Evolutionary conservation across 2,888 invertebrate genomes (phyloP).

Genomic region (Odontomyia ornata): DNA sequence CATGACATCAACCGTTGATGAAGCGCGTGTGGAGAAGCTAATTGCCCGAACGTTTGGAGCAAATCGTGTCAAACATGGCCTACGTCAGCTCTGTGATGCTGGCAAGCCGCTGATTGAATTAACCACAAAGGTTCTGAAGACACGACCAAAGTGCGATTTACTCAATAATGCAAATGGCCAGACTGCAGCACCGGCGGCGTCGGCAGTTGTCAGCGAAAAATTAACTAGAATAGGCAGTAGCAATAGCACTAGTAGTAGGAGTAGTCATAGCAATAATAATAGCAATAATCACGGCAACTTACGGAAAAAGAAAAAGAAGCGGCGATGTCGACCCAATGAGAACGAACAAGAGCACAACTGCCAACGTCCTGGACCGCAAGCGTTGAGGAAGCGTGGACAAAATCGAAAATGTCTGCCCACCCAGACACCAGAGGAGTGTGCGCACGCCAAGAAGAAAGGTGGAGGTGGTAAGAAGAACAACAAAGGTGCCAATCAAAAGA

Average conservation of each 20-base stretch:
- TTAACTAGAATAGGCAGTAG: conserved; percentile 47
- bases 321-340: conserved; percentile 59
- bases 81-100: conserved; percentile 65
- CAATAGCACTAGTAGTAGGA: conserved; percentile 53
- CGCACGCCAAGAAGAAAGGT: conserved; percentile 13
- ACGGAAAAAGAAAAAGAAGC: conserved; percentile 58
- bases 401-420: conserved; percentile 44
- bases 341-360: conserved; percentile 60
- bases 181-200: conserved; percentile 56
- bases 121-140: conserved; percentile 63
- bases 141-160: conserved; percentile 62
- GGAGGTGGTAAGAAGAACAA: conserved; percentile 11
- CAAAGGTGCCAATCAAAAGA: conserved; percentile 38
- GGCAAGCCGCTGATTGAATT: conserved; percentile 63
- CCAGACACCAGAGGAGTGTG: conserved; percentile 37
- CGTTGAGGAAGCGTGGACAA: conserved; percentile 54
- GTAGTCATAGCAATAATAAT: conserved; percentile 50
- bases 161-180: conserved; percentile 56
- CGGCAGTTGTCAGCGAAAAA: conserved; percentile 29
- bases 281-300: conserved; percentile 53
- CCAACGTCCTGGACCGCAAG: conserved; percentile 54
- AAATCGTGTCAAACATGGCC: conserved; percentile 64
- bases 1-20: conserved; percentile 69
- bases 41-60: conserved; percentile 66
- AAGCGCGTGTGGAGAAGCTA: conserved; percentile 66